phyloP scores from a whole-genome alignment of 2,888 invertebrate genomes.

The Coelinius sp. region DNA sequence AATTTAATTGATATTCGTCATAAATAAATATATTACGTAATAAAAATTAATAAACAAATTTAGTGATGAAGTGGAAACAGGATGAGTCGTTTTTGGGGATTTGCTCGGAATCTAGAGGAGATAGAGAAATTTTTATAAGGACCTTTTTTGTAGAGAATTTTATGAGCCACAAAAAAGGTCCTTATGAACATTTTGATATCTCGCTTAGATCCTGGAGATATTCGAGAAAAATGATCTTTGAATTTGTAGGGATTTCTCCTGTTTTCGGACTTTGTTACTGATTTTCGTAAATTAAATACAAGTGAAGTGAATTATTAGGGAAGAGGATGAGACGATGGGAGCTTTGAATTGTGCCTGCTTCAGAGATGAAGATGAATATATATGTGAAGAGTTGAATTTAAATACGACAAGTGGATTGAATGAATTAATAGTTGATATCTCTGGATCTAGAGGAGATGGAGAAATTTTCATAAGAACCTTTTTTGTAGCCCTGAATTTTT shows the following conservation, averaged over 20 bases:
- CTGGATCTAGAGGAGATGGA: neutral
- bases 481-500: no score
- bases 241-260: no score
- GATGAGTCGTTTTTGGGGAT: no score
- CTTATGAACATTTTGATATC: no score
- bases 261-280: no score
- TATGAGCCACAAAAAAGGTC: no score
- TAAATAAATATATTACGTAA: conserved; percentile 1
- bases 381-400: conserved; percentile 20
- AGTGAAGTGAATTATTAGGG: conserved; percentile 30
- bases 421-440: neutral
- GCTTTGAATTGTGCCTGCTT: conserved; percentile 70
- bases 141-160: no score
- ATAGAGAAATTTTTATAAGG: no score
- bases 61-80: neutral
- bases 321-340: conserved; percentile 56
- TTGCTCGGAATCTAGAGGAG: no score
- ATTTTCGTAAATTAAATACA: neutral
- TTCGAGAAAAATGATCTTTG: no score
- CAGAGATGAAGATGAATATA: conserved; percentile 40
- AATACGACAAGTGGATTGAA: neutral
- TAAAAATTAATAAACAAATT: neutral
- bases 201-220: no score
- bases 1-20: conserved; percentile 35
- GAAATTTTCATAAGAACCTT: no score